Evolutionary conservation across 2,888 invertebrate genomes (phyloP).

Genomic region (Parelbella ahira): DNA sequence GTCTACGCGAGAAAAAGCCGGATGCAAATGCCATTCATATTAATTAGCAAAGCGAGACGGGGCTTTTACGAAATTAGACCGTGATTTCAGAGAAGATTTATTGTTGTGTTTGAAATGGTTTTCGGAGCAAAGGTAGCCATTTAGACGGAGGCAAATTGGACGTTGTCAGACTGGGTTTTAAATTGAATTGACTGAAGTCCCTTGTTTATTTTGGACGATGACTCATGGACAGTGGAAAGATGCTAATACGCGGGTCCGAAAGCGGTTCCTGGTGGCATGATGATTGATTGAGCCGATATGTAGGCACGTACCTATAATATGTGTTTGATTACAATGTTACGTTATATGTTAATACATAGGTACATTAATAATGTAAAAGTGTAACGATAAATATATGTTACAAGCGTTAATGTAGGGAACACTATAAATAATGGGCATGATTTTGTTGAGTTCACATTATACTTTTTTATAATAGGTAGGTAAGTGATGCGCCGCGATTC

Average conservation of each 20-base stretch:
- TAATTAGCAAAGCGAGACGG: constrained; percentile 80
- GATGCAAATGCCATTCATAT: constrained; percentile 81
- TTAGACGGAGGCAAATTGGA: constrained; percentile 72
- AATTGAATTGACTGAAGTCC: constrained; percentile 71
- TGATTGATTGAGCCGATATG: constrained; percentile 12
- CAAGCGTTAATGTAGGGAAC: too few species aligned
- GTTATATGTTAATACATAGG: too few species aligned
- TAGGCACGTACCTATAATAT: too few species aligned
- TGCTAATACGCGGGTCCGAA: constrained; percentile 12
- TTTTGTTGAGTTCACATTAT: too few species aligned
- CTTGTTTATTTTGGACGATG: constrained; percentile 57
- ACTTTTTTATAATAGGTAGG: too few species aligned
- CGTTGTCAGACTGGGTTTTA: constrained; percentile 68
- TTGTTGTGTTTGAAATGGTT: constrained; percentile 78
- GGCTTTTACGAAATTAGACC: constrained; percentile 81
- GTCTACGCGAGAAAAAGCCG: constrained; percentile 78
- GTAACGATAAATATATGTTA: constrained; percentile 11
- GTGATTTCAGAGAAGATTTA: constrained; percentile 79
- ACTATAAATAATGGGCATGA: too few species aligned
- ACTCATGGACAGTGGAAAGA: constrained; percentile 41
- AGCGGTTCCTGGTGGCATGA: not conserved
- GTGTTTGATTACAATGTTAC: too few species aligned
- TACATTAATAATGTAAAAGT: too few species aligned
- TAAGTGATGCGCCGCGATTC: too few species aligned
- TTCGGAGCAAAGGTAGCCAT: constrained; percentile 76